Evolutionary conservation across 1,140 invertebrate species (phyloP).

Genomic region (Planococcus citri): DNA sequence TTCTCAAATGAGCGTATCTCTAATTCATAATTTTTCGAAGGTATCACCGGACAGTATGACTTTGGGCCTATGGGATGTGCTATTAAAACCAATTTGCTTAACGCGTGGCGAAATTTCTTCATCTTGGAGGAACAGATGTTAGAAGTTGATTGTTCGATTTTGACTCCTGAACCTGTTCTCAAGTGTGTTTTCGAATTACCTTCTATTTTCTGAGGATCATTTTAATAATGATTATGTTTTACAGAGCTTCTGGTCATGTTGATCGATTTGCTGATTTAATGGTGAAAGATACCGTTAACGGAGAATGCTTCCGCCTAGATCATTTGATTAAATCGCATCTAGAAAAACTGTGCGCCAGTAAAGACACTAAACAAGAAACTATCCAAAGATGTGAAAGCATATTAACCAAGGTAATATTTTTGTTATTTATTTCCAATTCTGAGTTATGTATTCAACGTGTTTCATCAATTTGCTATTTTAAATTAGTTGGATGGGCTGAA

Average conservation of each 20-base stretch:
- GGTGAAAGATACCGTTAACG: slow-evolving; percentile 93
- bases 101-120: slow-evolving; percentile 91
- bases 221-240: slow-evolving; percentile 27
- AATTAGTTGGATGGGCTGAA: slow-evolving; percentile 66
- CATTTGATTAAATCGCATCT: slow-evolving; percentile 96
- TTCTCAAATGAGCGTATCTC: not conserved
- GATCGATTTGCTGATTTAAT: slow-evolving; percentile 98
- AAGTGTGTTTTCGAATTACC: slow-evolving; percentile 43
- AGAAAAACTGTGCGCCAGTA: slow-evolving; percentile 77
- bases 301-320: slow-evolving; percentile 94
- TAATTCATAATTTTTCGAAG: slow-evolving; percentile 30
- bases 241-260: slow-evolving; percentile 90
- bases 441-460: not conserved
- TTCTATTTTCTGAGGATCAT: not conserved
- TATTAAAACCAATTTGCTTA: slow-evolving; percentile 88
- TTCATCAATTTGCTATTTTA: not conserved
- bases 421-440: slow-evolving; percentile 20
- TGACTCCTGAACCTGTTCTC: slow-evolving; percentile 92
- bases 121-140: slow-evolving; percentile 96
- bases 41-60: slow-evolving; percentile 76
- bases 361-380: slow-evolving; percentile 56
- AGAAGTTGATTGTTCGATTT: slow-evolving; percentile 93
- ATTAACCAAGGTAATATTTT: slow-evolving; percentile 46
- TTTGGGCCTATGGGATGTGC: slow-evolving; percentile 99
- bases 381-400: slow-evolving; percentile 70